phyloP scores from a whole-genome alignment of 2,113 vertebrate species.

The Microcebus griseorufus region DNA sequence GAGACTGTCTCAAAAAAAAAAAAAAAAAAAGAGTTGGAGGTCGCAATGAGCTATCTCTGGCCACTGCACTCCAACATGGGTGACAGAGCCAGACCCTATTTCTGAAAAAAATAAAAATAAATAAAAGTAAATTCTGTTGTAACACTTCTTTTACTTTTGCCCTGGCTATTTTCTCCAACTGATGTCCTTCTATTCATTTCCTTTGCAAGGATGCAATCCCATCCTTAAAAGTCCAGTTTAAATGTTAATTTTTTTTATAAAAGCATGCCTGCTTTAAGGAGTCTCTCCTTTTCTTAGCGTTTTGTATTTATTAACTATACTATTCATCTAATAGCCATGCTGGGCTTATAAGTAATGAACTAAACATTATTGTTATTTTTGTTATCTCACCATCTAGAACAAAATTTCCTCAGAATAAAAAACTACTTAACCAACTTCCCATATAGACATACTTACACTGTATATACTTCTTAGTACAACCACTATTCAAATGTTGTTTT shows the following conservation, averaged over 20 bases:
- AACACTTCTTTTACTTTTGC: not conserved
- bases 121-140: not conserved
- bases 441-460: not conserved
- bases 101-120: too few relatives aligned
- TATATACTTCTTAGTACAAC: not conserved
- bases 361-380: not conserved
- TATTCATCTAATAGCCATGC: not conserved
- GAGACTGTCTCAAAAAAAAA: too few relatives aligned
- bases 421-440: not conserved
- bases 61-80: too few relatives aligned
- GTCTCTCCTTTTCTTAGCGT: not conserved
- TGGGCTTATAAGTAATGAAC: not conserved
- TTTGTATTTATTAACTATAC: constrained; percentile 20
- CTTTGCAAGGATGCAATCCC: not conserved
- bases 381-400: not conserved
- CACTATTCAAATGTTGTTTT: not conserved
- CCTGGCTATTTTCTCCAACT: constrained; percentile 8
- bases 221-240: constrained; percentile 30
- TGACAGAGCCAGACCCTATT: too few relatives aligned
- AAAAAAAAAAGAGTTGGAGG: too few relatives aligned
- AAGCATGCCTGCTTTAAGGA: not conserved
- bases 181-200: not conserved
- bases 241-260: constrained; percentile 12
- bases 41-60: too few relatives aligned
- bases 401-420: not conserved